These are phyloP conservation scores for Drosophila neoperkinsi DNA, from an alignment of 2,888 invertebrate genomes.

Conservation along the genomic window DNA sequence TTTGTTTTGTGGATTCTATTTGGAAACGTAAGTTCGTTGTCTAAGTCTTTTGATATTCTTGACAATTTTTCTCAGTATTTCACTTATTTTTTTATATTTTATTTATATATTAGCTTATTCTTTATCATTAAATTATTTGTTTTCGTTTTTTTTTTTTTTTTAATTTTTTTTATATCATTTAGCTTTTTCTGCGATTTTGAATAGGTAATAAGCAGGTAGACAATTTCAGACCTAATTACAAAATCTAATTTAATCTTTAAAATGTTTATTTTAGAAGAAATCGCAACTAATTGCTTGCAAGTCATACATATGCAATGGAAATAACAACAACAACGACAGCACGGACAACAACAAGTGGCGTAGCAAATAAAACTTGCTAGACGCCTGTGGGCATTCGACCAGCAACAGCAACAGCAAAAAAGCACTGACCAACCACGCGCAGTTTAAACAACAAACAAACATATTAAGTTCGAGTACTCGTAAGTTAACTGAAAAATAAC, in stretches of 20 bases:
- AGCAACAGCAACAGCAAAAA: conserved; percentile 25
- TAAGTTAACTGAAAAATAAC: conserved; percentile 75
- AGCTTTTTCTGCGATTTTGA: conserved; percentile 16
- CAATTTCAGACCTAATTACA: conserved; percentile 53
- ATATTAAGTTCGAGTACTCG: conserved; percentile 35
- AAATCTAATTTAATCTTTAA: conserved; percentile 61
- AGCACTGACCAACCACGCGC: conserved; percentile 19
- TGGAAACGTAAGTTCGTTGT: conserved; percentile 16
- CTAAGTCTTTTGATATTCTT: conserved; percentile 35
- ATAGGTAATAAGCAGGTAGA: conserved; percentile 38
- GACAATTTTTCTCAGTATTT: background rate
- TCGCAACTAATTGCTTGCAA: conserved; percentile 57
- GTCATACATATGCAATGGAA: conserved; percentile 40
- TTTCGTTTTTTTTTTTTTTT: background rate
- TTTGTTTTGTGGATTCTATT: background rate
- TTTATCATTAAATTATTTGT: background rate
- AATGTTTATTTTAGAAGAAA: conserved; percentile 50
- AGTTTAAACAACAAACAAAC: conserved; percentile 23
- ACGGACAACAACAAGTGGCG: conserved; percentile 12
- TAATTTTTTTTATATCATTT: conserved; percentile 1
- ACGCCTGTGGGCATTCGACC: conserved; percentile 50
- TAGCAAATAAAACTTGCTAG: conserved; percentile 41
- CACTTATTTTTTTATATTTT: fast-evolving
- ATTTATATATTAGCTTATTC: background rate
- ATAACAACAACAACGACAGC: conserved; percentile 13